Percentiles rank a stretch among this genome's conserved stretches.
phyloP scores from a whole-genome alignment of 2,888 invertebrate genomes.

The Desoria tigrina region DNA sequence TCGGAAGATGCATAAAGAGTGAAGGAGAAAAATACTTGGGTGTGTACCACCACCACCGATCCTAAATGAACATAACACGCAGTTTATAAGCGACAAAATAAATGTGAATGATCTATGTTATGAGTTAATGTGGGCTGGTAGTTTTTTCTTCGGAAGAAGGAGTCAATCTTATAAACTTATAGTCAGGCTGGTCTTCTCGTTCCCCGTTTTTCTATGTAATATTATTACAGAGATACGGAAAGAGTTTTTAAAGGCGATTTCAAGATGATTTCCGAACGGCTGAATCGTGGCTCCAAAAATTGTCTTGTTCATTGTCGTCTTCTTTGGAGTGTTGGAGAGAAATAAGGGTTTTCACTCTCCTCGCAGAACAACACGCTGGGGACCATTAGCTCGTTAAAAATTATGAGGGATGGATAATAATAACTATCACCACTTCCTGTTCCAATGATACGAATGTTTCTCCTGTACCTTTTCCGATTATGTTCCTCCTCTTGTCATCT shows the following conservation, averaged over 20 bases:
- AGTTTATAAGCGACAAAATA: slow-evolving; percentile 14
- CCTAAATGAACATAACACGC: neutral
- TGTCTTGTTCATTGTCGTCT: slow-evolving; percentile 5
- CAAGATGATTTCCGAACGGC: too few species aligned
- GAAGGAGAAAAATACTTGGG: neutral
- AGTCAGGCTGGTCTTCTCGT: too few species aligned
- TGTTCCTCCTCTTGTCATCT: too few species aligned
- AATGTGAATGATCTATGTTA: slow-evolving; percentile 14
- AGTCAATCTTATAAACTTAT: too few species aligned
- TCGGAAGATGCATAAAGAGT: neutral
- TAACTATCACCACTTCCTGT: slow-evolving; percentile 42
- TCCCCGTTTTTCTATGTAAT: too few species aligned
- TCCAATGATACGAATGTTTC: neutral
- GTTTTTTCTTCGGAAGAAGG: neutral
- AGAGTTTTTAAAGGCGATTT: too few species aligned
- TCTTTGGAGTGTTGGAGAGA: neutral
- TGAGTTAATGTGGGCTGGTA: slow-evolving; percentile 8
- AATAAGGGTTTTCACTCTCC: slow-evolving; percentile 8
- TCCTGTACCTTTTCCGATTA: too few species aligned
- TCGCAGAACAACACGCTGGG: slow-evolving; percentile 15
- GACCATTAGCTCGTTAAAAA: slow-evolving; percentile 42
- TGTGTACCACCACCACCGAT: too few species aligned
- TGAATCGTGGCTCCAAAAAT: neutral
- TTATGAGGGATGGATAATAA: slow-evolving; percentile 43
- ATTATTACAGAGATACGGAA: too few species aligned